phyloP scores from a whole-genome alignment of 2,888 invertebrate species.

The Drosophila limbata region DNA sequence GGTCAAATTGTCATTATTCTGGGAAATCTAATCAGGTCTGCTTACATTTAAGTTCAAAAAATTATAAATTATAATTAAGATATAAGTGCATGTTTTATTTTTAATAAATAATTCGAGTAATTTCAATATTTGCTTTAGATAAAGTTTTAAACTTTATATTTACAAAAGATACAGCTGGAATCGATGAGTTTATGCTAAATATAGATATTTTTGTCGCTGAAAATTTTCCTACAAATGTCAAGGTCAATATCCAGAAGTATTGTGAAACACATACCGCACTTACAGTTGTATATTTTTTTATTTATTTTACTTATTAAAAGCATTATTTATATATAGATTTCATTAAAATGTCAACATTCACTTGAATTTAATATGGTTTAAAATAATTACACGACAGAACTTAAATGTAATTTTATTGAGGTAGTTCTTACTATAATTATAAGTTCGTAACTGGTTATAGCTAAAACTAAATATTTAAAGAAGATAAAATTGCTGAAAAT shows the following conservation, averaged over 20 bases:
- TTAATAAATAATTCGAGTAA: too few species aligned
- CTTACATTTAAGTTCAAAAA: too few species aligned
- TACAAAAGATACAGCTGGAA: neutral
- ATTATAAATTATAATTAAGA: too few species aligned
- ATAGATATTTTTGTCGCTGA: neutral
- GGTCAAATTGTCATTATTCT: neutral
- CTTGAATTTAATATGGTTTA: neutral
- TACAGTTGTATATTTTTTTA: neutral
- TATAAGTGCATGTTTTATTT: too few species aligned
- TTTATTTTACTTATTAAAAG: neutral
- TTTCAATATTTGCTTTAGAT: too few species aligned
- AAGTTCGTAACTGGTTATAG: too few species aligned
- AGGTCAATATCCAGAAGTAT: neutral
- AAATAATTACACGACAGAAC: neutral
- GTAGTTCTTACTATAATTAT: too few species aligned
- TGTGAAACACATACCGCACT: neutral
- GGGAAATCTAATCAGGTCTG: neutral
- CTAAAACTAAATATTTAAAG: too few species aligned
- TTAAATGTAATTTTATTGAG: too few species aligned
- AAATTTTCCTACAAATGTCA: neutral
- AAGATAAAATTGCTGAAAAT: too few species aligned
- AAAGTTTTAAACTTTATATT: too few species aligned
- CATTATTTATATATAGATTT: neutral
- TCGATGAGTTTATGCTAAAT: neutral
- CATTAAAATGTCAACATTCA: neutral